Base-by-base conservation (phyloP, 2,797 vertebrate species). In the Lindbergichthys nudifrons region DNA sequence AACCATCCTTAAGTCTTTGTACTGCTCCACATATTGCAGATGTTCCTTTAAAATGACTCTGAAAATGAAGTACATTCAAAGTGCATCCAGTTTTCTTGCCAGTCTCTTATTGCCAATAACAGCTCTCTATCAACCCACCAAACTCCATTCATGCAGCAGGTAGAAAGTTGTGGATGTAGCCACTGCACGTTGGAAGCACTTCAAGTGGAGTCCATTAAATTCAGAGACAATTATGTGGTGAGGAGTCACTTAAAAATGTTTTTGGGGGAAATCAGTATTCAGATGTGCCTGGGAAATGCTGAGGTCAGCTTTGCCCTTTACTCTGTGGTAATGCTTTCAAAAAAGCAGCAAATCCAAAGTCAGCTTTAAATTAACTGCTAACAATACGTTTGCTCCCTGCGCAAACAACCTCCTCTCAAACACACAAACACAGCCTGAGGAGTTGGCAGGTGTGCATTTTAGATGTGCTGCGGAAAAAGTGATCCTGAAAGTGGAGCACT, bases 361-460 rank as follows among this genome's bases (percentile, higher is more conserved):
- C 85, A 81, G 74, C 69, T 50, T 65, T 70, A 75, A 87, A 85
- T 82, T 18, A 87, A 82, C 70, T 70, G 68, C 76, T 70, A 61
- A 81, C 68, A 81, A 62, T 70, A 68, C 65, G 64, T 74, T 73
- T 71, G 47, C 58, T 75, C 56, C 18, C 57, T 43, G 39, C 74
- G 65, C 73, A 70, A 79, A 73, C 65, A 51, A 3, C 10, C 79
- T 71, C 41, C 42, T 56, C 59, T 72, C 42, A 10, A 53, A 60
- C 26, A 65, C 42, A 36, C 30, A 47, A 7, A 64, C 15, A 42
- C 45, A 73, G 15, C 62, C 43, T 63, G 65, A 71, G 52, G 70
- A 73, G 66, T 64, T 62, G 78, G 83, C 81, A 77, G 75, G 42
- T 79, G 54, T 76, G 75, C 62, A 75, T 81, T 71, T 42, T 46